These are phyloP conservation scores for Phalacrocorax aristotelis DNA, from an alignment of 2,113 vertebrate species.

Conservation along the genomic window DNA sequence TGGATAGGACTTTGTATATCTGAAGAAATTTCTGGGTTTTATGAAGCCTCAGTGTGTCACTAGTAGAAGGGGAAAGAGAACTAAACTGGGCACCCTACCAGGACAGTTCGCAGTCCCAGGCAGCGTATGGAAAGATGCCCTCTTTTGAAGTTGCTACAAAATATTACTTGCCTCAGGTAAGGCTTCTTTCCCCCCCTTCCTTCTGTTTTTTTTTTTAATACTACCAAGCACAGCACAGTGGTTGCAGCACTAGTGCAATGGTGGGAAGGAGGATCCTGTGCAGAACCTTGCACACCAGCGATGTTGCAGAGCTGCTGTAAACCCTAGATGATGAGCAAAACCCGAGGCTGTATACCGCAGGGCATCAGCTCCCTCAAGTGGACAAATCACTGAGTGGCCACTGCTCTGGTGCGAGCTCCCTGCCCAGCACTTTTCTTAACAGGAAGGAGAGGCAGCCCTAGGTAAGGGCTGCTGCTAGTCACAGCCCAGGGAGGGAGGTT, in stretches of 20 bases:
- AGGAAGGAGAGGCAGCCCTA: not conserved
- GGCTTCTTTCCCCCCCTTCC: accelerated
- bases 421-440: not conserved
- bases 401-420: not conserved
- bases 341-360: not conserved
- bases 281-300: not conserved
- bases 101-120: not conserved
- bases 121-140: accelerated
- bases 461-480: not conserved
- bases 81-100: not conserved
- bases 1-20: too few species aligned
- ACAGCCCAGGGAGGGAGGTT: not conserved
- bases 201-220: not conserved
- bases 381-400: not conserved
- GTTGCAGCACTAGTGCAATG: accelerated
- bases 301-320: not conserved
- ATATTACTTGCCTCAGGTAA: not conserved
- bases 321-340: accelerated
- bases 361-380: not conserved
- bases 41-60: not conserved
- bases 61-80: not conserved
- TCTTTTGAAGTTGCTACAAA: not conserved
- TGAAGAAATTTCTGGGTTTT: not conserved
- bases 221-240: not conserved
- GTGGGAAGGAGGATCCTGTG: not conserved